These are phyloP conservation scores for Rattus rattus DNA, from an alignment of 2,113 vertebrate genomes.

Conservation along the genomic window DNA sequence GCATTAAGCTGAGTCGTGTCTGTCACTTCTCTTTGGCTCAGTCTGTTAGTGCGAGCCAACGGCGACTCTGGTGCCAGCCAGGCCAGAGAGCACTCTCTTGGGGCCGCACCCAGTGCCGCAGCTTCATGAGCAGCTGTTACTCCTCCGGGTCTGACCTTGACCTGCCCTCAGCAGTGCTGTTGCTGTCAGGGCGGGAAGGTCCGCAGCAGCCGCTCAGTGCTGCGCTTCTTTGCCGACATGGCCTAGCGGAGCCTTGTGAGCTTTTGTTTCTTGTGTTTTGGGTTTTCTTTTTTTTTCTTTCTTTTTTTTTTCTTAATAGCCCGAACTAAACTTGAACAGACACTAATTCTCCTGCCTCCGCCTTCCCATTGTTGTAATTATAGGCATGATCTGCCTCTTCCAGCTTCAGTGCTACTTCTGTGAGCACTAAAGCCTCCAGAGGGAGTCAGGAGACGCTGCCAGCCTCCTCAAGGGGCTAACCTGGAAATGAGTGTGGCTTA, in stretches of 20 bases:
- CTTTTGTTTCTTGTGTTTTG: not conserved
- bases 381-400: not conserved
- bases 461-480: not conserved
- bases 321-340: not conserved
- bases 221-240: not conserved
- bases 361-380: not conserved
- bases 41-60: not conserved
- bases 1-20: not conserved
- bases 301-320: not conserved
- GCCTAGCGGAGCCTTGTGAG: not conserved
- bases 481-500: not conserved
- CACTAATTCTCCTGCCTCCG: not conserved
- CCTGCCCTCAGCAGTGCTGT: not conserved
- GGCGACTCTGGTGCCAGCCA: accelerated
- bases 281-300: not conserved
- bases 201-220: not conserved
- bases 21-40: not conserved
- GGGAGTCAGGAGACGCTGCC: not conserved
- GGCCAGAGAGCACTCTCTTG: not conserved
- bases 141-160: accelerated
- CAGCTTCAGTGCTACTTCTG: not conserved
- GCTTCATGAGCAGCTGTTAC: accelerated
- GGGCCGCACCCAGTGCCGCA: accelerated
- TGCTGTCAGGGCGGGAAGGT: not conserved
- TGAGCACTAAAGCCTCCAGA: not conserved